Conservation (phyloP, 2,797 vertebrate genomes). For the Fundulus diaphanus region DNA sequence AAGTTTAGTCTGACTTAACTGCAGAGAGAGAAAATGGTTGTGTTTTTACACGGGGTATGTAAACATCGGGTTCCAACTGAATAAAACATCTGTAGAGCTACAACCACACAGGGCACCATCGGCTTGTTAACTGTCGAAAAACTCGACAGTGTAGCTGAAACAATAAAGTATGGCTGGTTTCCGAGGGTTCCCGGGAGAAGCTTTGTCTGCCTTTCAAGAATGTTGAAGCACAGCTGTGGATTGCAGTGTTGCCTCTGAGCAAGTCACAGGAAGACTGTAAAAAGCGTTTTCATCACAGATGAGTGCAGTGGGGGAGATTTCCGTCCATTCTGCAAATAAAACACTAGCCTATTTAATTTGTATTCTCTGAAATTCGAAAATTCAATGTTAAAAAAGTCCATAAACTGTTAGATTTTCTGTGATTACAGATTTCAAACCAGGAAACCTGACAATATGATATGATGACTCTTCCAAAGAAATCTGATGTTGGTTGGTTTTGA, state of each 20-base stretch:
- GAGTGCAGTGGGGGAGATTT: not conserved
- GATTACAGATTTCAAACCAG: conserved; percentile 39
- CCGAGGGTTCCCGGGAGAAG: not conserved
- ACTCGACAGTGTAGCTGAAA: not conserved
- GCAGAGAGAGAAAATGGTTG: not conserved
- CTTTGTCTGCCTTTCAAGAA: not conserved
- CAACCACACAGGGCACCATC: too few species aligned
- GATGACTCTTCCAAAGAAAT: conserved; percentile 41
- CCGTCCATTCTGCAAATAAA: not conserved
- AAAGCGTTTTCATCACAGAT: not conserved
- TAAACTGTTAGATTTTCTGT: not conserved
- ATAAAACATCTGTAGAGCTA: not conserved
- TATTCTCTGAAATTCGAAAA: not conserved
- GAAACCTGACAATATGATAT: conserved; percentile 30
- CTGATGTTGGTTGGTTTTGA: conserved; percentile 44
- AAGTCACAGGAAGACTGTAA: not conserved
- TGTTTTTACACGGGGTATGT: not conserved
- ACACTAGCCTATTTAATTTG: not conserved
- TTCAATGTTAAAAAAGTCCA: not conserved
- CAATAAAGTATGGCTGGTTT: not conserved
- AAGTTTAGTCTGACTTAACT: not conserved
- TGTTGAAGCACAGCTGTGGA: not conserved
- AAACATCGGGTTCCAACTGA: not conserved
- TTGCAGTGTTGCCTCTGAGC: not conserved
- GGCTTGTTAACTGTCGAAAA: not conserved